Percentiles rank a stretch among this genome's conserved stretches.
phyloP scores from a whole-genome alignment of 2,797 vertebrate genomes.

The Xenentodon cancila region DNA sequence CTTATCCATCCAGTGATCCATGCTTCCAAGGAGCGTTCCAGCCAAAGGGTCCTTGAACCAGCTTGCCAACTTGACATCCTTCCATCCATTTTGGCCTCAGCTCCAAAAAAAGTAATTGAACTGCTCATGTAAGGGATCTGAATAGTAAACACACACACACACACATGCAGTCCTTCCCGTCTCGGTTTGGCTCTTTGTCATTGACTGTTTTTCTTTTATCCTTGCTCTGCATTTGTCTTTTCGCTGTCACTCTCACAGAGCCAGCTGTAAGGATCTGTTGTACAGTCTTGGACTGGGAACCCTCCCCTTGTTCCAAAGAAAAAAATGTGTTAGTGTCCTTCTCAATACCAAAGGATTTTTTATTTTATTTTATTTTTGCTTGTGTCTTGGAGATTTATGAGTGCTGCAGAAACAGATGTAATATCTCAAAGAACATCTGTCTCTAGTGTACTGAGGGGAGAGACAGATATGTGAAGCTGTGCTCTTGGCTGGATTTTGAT shows the following conservation, averaged over 20 bases:
- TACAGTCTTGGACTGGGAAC: slow-evolving; percentile 60
- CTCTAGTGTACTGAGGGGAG: slow-evolving; percentile 51
- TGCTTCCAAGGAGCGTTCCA: slow-evolving; percentile 38
- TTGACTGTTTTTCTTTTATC: slow-evolving; percentile 50
- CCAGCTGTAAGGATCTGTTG: slow-evolving; percentile 59
- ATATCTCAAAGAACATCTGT: slow-evolving; percentile 78
- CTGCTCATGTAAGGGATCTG: slow-evolving; percentile 54
- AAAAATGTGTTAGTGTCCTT: slow-evolving; percentile 58
- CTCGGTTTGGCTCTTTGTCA: slow-evolving; percentile 21
- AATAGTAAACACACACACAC: slow-evolving; percentile 17
- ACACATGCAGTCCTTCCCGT: slow-evolving; percentile 10
- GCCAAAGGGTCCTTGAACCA: slow-evolving; percentile 65
- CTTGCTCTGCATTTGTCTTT: slow-evolving; percentile 35
- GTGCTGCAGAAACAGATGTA: slow-evolving; percentile 68
- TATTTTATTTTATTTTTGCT: slow-evolving; percentile 2
- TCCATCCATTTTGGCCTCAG: slow-evolving; percentile 57
- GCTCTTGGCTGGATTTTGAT: slow-evolving; percentile 55
- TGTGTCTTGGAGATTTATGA: slow-evolving; percentile 34
- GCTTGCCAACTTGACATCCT: slow-evolving; percentile 48
- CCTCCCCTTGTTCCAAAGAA: slow-evolving; percentile 54
- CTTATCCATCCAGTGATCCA: slow-evolving; percentile 45
- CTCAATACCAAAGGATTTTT: slow-evolving; percentile 21
- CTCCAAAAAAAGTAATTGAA: slow-evolving; percentile 67
- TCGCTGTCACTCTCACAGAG: slow-evolving; percentile 33
- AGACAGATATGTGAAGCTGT: slow-evolving; percentile 59